These are phyloP conservation scores for Pentamera pediparva DNA, from an alignment of 53 echinoderm and acorn worm genomes.

Conservation along the genomic window DNA sequence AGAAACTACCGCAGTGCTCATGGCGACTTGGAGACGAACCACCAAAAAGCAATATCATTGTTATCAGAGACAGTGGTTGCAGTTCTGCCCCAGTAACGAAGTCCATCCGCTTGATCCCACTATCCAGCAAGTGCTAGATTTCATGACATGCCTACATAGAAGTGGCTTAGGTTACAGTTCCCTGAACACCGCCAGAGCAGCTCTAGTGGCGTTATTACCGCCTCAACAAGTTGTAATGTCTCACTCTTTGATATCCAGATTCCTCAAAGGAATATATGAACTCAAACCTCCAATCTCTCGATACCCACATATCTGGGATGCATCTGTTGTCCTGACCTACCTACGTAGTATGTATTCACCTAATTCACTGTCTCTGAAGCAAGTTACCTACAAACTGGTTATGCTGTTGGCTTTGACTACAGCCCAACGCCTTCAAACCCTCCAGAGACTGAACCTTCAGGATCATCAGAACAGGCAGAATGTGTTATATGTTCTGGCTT, in stretches of 20 bases:
- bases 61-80: slow-evolving; percentile 1
- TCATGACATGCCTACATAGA: slow-evolving; percentile 3
- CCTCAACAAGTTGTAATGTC: neutral
- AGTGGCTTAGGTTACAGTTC: slow-evolving; percentile 1
- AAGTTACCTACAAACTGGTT: too few relatives aligned
- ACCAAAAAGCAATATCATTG: slow-evolving; percentile 10
- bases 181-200: neutral
- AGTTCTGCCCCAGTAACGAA: slow-evolving; percentile 2
- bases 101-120: slow-evolving; percentile 1
- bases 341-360: neutral
- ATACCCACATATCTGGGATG: slow-evolving; percentile 3
- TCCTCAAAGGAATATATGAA: slow-evolving; percentile 25
- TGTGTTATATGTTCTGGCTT: neutral
- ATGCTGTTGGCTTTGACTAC: neutral
- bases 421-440: slow-evolving; percentile 1
- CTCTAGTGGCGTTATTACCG: neutral
- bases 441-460: too few relatives aligned
- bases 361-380: neutral
- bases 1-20: slow-evolving; percentile 7
- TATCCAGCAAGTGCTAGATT: slow-evolving; percentile 1
- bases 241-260: slow-evolving; percentile 3
- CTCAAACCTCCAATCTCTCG: neutral
- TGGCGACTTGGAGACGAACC: slow-evolving; percentile 11
- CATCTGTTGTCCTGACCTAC: neutral
- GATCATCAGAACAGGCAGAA: neutral